A percentile compares a stretch with the other conserved stretches of the same genome.
These are phyloP conservation scores for Bombus breviceps DNA, from an alignment of 1,140 invertebrate species.

Conservation along the genomic window DNA sequence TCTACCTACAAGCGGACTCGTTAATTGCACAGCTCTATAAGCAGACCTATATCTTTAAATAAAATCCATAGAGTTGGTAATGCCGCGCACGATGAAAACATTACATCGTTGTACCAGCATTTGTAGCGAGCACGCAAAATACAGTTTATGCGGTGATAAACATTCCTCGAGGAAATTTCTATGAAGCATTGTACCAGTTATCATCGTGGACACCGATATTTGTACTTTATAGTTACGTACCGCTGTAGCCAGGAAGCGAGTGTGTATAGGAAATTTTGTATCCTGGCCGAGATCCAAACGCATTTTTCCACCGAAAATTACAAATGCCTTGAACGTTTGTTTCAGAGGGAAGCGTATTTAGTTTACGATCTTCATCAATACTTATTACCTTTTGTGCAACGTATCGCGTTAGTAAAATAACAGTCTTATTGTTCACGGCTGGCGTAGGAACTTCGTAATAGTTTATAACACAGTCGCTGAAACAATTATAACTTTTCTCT, in stretches of 20 bases:
- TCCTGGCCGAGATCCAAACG: neutral
- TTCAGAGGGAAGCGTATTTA: neutral
- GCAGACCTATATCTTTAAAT: neutral
- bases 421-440: neutral
- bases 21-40: neutral
- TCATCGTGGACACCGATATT: neutral
- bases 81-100: neutral
- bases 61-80: neutral
- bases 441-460: neutral
- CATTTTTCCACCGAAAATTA: neutral
- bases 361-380: slow-evolving; percentile 3
- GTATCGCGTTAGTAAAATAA: neutral
- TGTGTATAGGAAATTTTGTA: neutral
- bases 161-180: neutral
- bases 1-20: too few relatives aligned
- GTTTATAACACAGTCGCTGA: neutral
- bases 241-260: neutral
- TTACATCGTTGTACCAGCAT: neutral
- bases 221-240: neutral
- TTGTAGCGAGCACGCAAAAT: neutral
- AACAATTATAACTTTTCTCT: neutral
- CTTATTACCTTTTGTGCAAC: neutral
- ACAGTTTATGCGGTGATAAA: neutral
- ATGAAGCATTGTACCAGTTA: neutral
- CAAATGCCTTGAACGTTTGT: neutral